These are phyloP conservation scores for Eulimnadia texana DNA, from an alignment of 1,140 invertebrate species.

Conservation along the genomic window DNA sequence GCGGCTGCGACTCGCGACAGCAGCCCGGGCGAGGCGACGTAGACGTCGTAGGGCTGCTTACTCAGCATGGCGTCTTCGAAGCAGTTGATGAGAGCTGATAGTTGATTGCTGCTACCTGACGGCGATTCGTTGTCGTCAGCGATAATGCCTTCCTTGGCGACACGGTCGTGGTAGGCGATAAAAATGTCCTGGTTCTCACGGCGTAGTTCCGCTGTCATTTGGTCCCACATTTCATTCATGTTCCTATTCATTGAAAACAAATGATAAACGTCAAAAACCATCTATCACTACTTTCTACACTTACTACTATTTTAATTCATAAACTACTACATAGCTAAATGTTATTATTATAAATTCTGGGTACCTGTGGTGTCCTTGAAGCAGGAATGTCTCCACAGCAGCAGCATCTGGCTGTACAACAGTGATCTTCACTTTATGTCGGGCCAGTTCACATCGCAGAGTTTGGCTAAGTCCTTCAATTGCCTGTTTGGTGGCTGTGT, in stretches of 20 bases:
- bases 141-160: conserved; percentile 15
- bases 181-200: conserved; percentile 22
- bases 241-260: conserved; percentile 13
- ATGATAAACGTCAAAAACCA: neutral
- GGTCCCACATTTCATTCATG: conserved; percentile 24
- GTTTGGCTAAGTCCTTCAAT: conserved; percentile 28
- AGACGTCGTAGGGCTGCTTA: conserved; percentile 6
- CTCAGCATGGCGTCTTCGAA: conserved; percentile 17
- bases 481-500: conserved; percentile 30
- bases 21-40: neutral
- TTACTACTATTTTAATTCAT: no score
- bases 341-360: conserved; percentile 5
- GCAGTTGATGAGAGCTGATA: neutral
- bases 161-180: conserved; percentile 19
- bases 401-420: conserved; percentile 31
- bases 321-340: no score
- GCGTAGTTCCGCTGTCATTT: conserved; percentile 18
- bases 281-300: no score
- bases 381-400: conserved; percentile 24
- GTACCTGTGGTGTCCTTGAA: conserved; percentile 13
- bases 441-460: conserved; percentile 27
- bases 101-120: neutral
- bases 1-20: neutral
- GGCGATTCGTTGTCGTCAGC: conserved; percentile 8
- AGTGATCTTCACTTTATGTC: conserved; percentile 29